Percentiles rank a stretch among this genome's conserved stretches.
Conservation (phyloP, 35 echinoderm and acorn worm species). For the Amphiura filiformis region DNA sequence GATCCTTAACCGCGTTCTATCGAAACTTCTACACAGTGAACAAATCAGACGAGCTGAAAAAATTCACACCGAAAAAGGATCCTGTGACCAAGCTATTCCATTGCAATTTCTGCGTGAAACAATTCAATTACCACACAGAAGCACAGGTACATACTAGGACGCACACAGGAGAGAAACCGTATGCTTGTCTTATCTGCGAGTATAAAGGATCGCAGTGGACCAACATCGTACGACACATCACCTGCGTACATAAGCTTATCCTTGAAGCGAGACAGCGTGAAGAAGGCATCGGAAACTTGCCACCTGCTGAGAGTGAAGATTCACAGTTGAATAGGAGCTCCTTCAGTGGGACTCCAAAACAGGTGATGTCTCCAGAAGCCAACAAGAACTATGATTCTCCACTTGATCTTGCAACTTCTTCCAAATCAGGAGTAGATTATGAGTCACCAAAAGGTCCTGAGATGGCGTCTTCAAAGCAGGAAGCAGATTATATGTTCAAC, state of each 20-base stretch:
- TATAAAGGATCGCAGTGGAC: slow-evolving; percentile 1
- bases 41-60: background rate
- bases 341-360: too few relatives aligned
- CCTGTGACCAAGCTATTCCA: background rate
- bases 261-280: background rate
- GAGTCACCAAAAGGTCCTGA: background rate
- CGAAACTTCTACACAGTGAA: background rate
- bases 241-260: background rate
- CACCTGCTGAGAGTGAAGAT: background rate
- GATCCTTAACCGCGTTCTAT: background rate
- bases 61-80: background rate
- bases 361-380: too few relatives aligned
- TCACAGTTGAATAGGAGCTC: too few relatives aligned
- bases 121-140: slow-evolving; percentile 1
- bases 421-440: too few relatives aligned
- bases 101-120: background rate
- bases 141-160: background rate
- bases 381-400: too few relatives aligned
- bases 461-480: background rate
- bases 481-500: background rate
- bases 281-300: background rate
- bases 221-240: background rate
- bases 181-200: background rate
- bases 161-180: background rate
- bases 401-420: too few relatives aligned